Percentiles rank a stretch among this genome's conserved stretches.
Evolutionary conservation across 2,797 vertebrate genomes (phyloP).

Genomic region (Buphagus erythrorhynchus): DNA sequence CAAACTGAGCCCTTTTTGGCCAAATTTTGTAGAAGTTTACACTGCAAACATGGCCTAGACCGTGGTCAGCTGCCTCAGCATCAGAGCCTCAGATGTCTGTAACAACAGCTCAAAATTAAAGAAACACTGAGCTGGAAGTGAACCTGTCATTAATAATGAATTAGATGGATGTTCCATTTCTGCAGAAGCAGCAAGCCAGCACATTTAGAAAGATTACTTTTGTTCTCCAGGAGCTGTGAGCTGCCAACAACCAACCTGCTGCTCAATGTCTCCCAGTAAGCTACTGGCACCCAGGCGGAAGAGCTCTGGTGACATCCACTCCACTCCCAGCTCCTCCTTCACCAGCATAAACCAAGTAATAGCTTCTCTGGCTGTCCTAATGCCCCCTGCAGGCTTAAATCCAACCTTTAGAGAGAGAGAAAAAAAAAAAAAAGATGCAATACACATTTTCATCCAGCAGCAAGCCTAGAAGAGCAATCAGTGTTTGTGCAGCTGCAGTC

Average conservation of each 20-base stretch:
- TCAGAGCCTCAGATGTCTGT: not conserved
- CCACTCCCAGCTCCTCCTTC: slow-evolving; percentile 90
- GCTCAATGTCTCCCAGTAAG: slow-evolving; percentile 91
- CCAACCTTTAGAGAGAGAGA: slow-evolving; percentile 81
- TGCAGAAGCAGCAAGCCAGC: not conserved
- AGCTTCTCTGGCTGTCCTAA: slow-evolving; percentile 89
- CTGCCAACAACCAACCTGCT: slow-evolving; percentile 82
- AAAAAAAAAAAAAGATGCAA: not conserved
- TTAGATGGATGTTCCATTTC: not conserved
- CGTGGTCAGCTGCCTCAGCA: not conserved
- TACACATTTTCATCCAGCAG: not conserved
- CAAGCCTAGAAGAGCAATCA: not conserved
- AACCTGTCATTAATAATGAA: not conserved
- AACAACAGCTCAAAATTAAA: not conserved
- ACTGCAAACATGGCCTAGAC: not conserved
- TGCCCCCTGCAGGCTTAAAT: slow-evolving; percentile 96
- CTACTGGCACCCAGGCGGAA: slow-evolving; percentile 94
- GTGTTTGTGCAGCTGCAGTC: not conserved
- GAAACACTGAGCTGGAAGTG: not conserved
- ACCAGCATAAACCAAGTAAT: slow-evolving; percentile 91
- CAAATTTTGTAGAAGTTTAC: not conserved
- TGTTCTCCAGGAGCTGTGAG: not conserved
- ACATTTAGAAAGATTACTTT: not conserved
- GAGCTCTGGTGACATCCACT: slow-evolving; percentile 88
- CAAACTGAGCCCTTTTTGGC: not conserved